Base-by-base conservation (phyloP, 2,888 invertebrate species). In the Eupeodes latifasciatus region DNA sequence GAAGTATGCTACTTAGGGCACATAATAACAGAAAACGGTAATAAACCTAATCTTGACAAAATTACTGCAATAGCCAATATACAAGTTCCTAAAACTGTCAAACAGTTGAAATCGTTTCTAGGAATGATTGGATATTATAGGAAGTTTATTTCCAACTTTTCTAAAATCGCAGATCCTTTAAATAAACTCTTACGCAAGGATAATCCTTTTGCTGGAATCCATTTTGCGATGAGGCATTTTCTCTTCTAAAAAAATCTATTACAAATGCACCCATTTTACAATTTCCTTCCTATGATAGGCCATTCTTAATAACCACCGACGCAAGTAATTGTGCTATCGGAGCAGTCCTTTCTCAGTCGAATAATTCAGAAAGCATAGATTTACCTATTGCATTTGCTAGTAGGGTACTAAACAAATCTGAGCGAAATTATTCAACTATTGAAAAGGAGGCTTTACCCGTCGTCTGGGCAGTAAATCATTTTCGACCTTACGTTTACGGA, bases 401-500 rank as follows among this genome's bases (percentile, higher is more conserved):
- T 67, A 44, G 67, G n/a, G 47, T 47, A 12, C 51, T 67, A n/a
- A 67, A 67, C 7, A 44, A 44, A 51, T 47, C 67, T 10, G 19
- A 67, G 40, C 36, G 14, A 0, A 44, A 47, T 44, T 67, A 67
- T 67, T 51, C 67, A 44, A 67, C 27, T 27, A 67, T 47, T 47
- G 67, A 67, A 19, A 67, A 67, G 12, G 67, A 67, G 34, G 27
- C 47, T 47, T 47, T 47, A 19, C 1, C 19, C 19, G 19, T 19
- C 19, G 19, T 19, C 19, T 19, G 19, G 19, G 19, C 19, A 19
- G 67, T 67, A 14, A 16, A 44, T 51, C 49, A 67, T 47, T 67
- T 67, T 67, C 44, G 67, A 47, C 67, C 67, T 14, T 67, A 67
- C 27, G 47, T 67, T 4, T 74, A 19, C 27, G 74, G 61, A n/a